Evolutionary conservation across 1,140 invertebrate genomes (phyloP), one percentile per base, ranked within the genome.

Genomic region (Myzus persicae): DNA sequence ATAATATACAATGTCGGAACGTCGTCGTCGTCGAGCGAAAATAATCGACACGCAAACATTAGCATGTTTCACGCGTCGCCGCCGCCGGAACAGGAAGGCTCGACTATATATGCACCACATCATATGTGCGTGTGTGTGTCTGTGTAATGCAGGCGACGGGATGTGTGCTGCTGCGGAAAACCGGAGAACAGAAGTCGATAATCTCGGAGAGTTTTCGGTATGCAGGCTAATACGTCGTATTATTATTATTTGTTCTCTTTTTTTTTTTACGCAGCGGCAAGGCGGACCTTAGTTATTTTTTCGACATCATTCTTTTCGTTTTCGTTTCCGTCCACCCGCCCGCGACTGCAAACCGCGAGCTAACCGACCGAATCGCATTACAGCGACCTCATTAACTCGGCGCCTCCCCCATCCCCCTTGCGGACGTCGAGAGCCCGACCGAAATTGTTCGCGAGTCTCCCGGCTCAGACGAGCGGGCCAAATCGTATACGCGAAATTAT

Each of bases 121-220:
- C n/a, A 38, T 81, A 38, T 81, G 22, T 38, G 2, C 22, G 36
- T 81, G 36, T 22, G 36, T 82, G 22, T 82, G 36, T 8, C 20
- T 14, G 36, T 82, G 38, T 40, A 9, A 8, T 24, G 24, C 40
- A 2, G 42, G 84, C 42, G 14, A 18, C 26, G 84, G 59, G 14
- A 76, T n/a, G 59, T 67, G n/a, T n/a, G n/a, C 59, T n/a, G 59
- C 31, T 76, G 31, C 59, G 31, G 59, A 85, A 85, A 85, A 85
- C 84, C 84, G 26, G 42, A 42, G 26, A 85, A 85, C 42, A 85
- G 84, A 85, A 85, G 84, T 85, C 84, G 84, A 85, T 85, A 85
- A 85, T 85, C 84, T 85, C 42, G 42, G 84, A 26, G 42, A 76
- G 59, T n/a, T n/a, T n/a, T 76, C n/a, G 5, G 59, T 76, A 5